A percentile compares a stretch with the other conserved stretches of the same genome.
phyloP scores from a whole-genome alignment of 1,140 invertebrate genomes.

The Chlorops oryzae region DNA sequence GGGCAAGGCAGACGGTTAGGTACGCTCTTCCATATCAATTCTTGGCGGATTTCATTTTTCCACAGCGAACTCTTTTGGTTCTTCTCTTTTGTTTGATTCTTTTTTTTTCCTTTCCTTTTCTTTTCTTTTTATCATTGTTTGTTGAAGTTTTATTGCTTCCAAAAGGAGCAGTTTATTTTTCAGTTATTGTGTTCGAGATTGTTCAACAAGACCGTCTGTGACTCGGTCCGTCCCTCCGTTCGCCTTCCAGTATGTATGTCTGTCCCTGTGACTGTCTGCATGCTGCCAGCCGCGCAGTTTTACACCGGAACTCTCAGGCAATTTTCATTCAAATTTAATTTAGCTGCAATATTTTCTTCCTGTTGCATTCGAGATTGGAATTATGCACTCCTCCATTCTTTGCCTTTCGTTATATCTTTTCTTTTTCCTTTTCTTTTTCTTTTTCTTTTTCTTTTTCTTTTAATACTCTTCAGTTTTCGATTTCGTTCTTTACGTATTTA shows the following conservation, averaged over 20 bases:
- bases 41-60: neutral
- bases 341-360: conserved; percentile 24
- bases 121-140: conserved; percentile 5
- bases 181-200: conserved; percentile 7
- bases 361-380: neutral
- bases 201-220: too few species aligned
- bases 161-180: conserved; percentile 6
- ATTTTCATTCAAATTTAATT: conserved; percentile 17
- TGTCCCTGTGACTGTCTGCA: neutral
- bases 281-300: neutral
- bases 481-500: too few species aligned
- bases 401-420: conserved; percentile 21
- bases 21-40: too few species aligned
- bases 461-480: too few species aligned
- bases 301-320: neutral
- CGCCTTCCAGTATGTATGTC: neutral
- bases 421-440: conserved; percentile 18
- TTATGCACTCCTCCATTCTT: neutral
- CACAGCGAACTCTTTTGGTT: neutral
- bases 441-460: too few species aligned
- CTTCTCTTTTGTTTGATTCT: neutral
- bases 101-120: neutral
- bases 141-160: conserved; percentile 15
- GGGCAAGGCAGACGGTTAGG: too few species aligned
- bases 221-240: neutral